These are phyloP conservation scores for Arbacia lixula DNA, from an alignment of 53 echinoderm and acorn worm species.

Conservation along the genomic window DNA sequence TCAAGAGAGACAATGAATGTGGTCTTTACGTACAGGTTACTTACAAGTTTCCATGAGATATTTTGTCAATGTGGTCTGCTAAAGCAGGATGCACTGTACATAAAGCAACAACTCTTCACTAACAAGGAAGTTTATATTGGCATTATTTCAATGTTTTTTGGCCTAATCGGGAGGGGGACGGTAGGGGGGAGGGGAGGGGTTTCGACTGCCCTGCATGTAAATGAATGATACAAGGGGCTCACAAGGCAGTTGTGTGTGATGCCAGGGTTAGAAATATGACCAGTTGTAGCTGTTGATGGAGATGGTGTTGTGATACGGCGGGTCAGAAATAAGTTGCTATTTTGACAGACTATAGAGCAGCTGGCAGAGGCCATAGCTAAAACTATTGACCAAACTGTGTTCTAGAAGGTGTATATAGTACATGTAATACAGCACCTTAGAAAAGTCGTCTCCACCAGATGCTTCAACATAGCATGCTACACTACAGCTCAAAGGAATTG, in stretches of 20 bases:
- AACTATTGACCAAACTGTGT: not conserved
- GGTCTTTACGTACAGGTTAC: too few relatives aligned
- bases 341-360: slow-evolving; percentile 13
- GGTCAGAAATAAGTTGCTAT: slow-evolving; percentile 10
- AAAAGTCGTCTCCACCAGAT: too few relatives aligned
- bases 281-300: slow-evolving; percentile 46
- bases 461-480: too few relatives aligned
- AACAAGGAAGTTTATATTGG: too few relatives aligned
- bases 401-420: not conserved
- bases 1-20: too few relatives aligned
- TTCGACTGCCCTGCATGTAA: not conserved
- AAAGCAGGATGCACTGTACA: too few relatives aligned
- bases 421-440: too few relatives aligned
- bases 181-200: not conserved
- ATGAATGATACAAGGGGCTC: not conserved
- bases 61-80: too few relatives aligned
- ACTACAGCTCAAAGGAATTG: too few relatives aligned
- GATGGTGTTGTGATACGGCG: slow-evolving; percentile 44
- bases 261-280: slow-evolving; percentile 21
- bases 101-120: too few relatives aligned
- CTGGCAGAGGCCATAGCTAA: not conserved
- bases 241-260: not conserved
- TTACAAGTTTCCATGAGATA: too few relatives aligned
- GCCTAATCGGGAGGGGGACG: not conserved
- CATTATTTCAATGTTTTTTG: too few relatives aligned